A percentile compares a stretch with the other conserved stretches of the same genome.
Evolutionary conservation across 1,140 invertebrate species (phyloP).

Genomic region (Drosophila seguyi): DNA sequence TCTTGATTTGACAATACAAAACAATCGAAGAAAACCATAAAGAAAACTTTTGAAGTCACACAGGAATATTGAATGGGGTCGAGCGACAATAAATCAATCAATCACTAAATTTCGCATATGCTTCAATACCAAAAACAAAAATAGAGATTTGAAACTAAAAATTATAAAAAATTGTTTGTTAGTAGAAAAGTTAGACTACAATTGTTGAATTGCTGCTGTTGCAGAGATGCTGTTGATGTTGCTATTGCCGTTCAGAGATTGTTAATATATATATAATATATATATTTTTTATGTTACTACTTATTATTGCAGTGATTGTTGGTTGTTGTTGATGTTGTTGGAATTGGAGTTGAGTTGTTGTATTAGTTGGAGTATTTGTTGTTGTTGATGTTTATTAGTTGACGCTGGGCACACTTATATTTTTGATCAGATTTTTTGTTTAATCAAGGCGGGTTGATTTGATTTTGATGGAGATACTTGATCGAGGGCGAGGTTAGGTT

Average conservation of each 20-base stretch:
- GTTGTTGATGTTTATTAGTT: conserved; percentile 53
- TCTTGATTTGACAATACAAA: conserved; percentile 7
- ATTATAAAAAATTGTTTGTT: conserved; percentile 34
- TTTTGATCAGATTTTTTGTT: conserved; percentile 37
- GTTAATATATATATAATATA: conserved; percentile 4
- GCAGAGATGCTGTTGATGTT: conserved; percentile 53
- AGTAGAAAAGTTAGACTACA: conserved; percentile 64
- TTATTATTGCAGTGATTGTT: conserved; percentile 59
- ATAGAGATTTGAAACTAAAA: conserved; percentile 10
- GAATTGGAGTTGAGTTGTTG: conserved; percentile 41
- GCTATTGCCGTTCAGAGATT: conserved; percentile 48
- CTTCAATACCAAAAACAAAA: conserved; percentile 28
- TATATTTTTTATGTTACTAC: conserved; percentile 4
- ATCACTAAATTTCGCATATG: conserved; percentile 41
- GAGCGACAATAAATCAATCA: conserved; percentile 52
- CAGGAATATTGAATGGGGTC: conserved; percentile 5
- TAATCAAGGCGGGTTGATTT: conserved; percentile 53
- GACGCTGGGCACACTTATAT: conserved; percentile 59
- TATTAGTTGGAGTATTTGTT: conserved; percentile 15
- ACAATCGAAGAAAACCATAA: conserved; percentile 20
- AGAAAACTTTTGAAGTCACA: conserved; percentile 15
- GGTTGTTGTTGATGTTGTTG: conserved; percentile 53
- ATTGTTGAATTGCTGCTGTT: conserved; percentile 42
- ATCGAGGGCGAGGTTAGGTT: conserved; percentile 52
- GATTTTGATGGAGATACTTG: conserved; percentile 50